Evolutionary conservation across 92 coral and sea anemone genomes (phyloP).

Genomic region (Siderastrea radians): DNA sequence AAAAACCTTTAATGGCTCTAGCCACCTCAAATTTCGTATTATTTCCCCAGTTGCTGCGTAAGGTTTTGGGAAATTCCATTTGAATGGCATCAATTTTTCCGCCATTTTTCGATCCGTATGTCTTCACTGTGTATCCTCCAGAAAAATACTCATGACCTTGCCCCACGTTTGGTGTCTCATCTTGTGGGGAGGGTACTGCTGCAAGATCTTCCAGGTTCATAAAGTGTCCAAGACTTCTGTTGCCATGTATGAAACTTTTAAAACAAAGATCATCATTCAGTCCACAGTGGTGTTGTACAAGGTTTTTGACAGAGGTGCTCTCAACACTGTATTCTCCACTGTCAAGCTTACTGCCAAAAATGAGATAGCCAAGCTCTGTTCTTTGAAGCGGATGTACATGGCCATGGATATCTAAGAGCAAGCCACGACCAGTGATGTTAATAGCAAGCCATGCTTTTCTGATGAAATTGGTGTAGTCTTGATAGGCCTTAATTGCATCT

Average conservation of each 20-base stretch:
- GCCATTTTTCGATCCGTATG: constrained; percentile 16
- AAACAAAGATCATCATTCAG: not conserved
- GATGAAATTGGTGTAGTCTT: constrained; percentile 32
- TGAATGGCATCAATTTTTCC: constrained; percentile 50
- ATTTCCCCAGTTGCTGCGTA: constrained; percentile 6
- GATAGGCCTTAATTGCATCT: constrained; percentile 38
- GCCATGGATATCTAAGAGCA: constrained; percentile 47
- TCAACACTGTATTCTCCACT: not conserved
- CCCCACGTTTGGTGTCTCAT: not conserved
- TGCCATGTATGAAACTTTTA: not conserved
- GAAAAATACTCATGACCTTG: not conserved
- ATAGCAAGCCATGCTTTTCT: not conserved
- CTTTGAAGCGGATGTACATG: constrained; percentile 13
- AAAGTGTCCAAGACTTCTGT: constrained; percentile 28
- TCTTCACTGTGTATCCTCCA: constrained; percentile 40
- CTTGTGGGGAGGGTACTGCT: constrained; percentile 24
- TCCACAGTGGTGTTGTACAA: constrained; percentile 15
- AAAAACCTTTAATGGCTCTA: not conserved
- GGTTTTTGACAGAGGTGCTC: constrained; percentile 27
- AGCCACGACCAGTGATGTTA: constrained; percentile 9
- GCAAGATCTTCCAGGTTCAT: constrained; percentile 3
- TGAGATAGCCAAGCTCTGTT: constrained; percentile 45
- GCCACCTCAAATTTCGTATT: not conserved
- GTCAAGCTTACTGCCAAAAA: not conserved
- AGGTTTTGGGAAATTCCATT: constrained; percentile 8